Percentiles rank a stretch among this genome's conserved stretches.
phyloP scores from a whole-genome alignment of 2,888 invertebrate species.

The Leptinotarsa tumamoca region DNA sequence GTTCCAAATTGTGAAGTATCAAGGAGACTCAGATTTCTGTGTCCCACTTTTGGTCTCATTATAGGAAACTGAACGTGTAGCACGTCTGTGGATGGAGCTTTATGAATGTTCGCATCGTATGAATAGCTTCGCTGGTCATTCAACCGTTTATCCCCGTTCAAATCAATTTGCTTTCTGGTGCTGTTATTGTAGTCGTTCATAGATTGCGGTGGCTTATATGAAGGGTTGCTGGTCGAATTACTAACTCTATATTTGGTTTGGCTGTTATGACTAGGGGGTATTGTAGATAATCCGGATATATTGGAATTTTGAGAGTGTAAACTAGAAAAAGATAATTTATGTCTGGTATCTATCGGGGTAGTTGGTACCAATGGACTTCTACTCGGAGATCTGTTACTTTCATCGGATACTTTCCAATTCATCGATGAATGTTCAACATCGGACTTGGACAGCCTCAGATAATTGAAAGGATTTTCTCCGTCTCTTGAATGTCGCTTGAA shows the following conservation, averaged over 20 bases:
- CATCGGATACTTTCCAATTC: slow-evolving; percentile 51
- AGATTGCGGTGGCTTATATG: slow-evolving; percentile 58
- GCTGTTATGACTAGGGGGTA: slow-evolving; percentile 63
- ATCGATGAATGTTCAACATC: slow-evolving; percentile 57
- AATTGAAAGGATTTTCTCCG: slow-evolving; percentile 70
- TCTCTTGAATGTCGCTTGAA: slow-evolving; percentile 80
- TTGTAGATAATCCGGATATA: slow-evolving; percentile 62
- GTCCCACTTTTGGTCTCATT: slow-evolving; percentile 55
- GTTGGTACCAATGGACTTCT: slow-evolving; percentile 56
- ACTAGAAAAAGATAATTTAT: slow-evolving; percentile 51
- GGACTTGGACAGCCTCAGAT: slow-evolving; percentile 58
- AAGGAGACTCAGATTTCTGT: slow-evolving; percentile 58
- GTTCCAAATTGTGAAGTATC: slow-evolving; percentile 52
- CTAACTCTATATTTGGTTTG: slow-evolving; percentile 58
- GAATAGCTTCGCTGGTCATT: slow-evolving; percentile 61
- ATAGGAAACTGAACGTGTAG: slow-evolving; percentile 61
- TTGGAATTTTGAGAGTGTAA: slow-evolving; percentile 54
- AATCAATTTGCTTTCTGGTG: slow-evolving; percentile 45
- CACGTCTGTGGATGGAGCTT: slow-evolving; percentile 55
- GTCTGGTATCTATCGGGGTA: slow-evolving; percentile 38
- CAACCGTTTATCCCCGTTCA: slow-evolving; percentile 39
- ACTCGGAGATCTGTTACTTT: slow-evolving; percentile 56
- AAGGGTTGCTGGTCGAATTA: slow-evolving; percentile 58
- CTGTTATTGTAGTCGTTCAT: slow-evolving; percentile 59
- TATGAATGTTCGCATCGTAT: slow-evolving; percentile 63